phyloP scores from a whole-genome alignment of 1,140 invertebrate species.

The Neodiprion lecontei region DNA sequence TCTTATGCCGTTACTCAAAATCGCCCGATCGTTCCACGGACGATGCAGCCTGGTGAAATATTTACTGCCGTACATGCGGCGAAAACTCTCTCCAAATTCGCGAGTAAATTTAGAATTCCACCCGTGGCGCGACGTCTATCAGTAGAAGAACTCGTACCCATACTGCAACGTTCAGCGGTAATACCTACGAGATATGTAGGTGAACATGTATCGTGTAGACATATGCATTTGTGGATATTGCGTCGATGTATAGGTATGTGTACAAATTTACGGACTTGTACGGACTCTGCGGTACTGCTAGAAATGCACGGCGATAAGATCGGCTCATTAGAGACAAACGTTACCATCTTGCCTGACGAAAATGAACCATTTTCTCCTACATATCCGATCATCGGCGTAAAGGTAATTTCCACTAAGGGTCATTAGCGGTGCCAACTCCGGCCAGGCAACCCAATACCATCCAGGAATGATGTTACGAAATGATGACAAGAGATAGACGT shows the following conservation, averaged over 20 bases:
- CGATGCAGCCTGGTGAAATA: not conserved
- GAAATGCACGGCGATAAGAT: not conserved
- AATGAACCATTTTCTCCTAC: not conserved
- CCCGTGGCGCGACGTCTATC: too few species aligned
- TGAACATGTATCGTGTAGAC: not conserved
- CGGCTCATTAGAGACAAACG: not conserved
- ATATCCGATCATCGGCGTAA: slow-evolving; percentile 1
- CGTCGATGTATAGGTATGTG: not conserved
- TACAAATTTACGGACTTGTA: not conserved
- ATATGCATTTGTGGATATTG: not conserved
- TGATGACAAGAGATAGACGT: not conserved
- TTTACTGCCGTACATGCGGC: not conserved
- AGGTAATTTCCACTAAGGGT: slow-evolving; percentile 2
- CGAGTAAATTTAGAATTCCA: not conserved
- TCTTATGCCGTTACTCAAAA: not conserved
- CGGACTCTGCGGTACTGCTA: not conserved
- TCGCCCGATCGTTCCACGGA: not conserved
- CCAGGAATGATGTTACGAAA: not conserved
- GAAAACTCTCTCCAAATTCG: not conserved
- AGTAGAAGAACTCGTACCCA: too few species aligned
- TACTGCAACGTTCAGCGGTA: too few species aligned
- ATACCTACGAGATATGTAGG: not conserved
- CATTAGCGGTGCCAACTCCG: not conserved
- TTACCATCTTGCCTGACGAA: not conserved
- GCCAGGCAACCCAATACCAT: not conserved